Base-by-base conservation (phyloP, 1,140 invertebrate species). In the Saccostrea echinata region DNA sequence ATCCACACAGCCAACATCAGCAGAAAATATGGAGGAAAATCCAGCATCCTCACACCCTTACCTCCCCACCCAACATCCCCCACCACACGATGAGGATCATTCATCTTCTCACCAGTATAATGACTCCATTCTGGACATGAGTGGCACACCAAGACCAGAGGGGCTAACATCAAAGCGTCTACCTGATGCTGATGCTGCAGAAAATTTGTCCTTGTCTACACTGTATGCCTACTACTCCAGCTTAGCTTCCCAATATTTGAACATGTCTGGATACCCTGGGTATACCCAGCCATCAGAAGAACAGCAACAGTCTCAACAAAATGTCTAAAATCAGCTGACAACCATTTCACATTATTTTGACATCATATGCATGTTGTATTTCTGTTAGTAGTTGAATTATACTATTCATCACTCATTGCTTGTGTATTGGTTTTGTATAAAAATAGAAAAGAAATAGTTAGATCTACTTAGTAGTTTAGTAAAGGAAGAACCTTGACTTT, bases 161-260 rank as follows among this genome's bases (percentile, higher is more conserved):
- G 82, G 57, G 52, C 64, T 83, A 21, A 27, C 82, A 16, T 43
- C 43, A 24, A 88, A 88, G 68, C 30, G 68, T 24, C 27, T 84
- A 0, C 83, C 61, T 30, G 83, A 88, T 8, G 61, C 55, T 30
- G 87, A 88, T 12, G 43, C 87, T 35, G 64, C 87, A 55, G 87
- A 88, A 33, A 88, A 88, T 53, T 61, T 88, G 61, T 88, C 87
- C 18, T 71, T 88, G 13, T 88, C 87, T n/a, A 84, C 87, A 1
- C 51, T 88, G 12, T 88, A 88, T 57, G 83, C 87, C 33, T 88
- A 88, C 35, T 88, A 88, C 52, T 76, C 87, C 3, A 88, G 51
- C 71, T 43, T 88, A 55, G 87, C 87, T 8, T 84, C 83, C 18
- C 87, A 88, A 52, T 88, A 84, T 43, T 51, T 84, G 51, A 84